Evolutionary conservation across 2,888 invertebrate genomes (phyloP).

Genomic region (Caenorhabditis sulstoni): DNA sequence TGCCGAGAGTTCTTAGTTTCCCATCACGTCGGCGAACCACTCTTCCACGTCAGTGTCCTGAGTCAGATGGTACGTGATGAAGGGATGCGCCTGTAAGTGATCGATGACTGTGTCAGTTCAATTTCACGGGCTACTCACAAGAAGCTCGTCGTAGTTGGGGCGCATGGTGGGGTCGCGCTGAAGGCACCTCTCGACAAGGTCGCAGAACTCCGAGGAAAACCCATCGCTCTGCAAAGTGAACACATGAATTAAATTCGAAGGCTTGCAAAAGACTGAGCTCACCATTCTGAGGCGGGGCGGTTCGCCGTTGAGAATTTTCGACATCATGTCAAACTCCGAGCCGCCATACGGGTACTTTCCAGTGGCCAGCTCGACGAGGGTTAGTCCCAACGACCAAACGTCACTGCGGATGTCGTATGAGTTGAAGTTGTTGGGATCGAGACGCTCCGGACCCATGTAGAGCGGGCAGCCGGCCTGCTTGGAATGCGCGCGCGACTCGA

Average conservation of each 20-base stretch:
- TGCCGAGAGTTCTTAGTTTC: background rate
- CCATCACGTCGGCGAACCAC: slow-evolving; percentile 62
- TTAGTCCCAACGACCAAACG: slow-evolving; percentile 96
- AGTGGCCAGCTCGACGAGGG: slow-evolving; percentile 91
- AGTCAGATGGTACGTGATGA: slow-evolving; percentile 30
- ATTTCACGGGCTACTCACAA: slow-evolving; percentile 60
- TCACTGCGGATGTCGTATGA: slow-evolving; percentile 98
- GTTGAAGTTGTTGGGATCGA: slow-evolving; percentile 53
- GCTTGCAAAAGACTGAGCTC: too few relatives aligned
- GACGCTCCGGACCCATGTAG: slow-evolving; percentile 89
- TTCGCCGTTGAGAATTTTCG: slow-evolving; percentile 88
- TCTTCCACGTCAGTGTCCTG: slow-evolving; percentile 57
- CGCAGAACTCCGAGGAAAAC: slow-evolving; percentile 68
- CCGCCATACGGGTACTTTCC: slow-evolving; percentile 87
- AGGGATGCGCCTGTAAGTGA: slow-evolving; percentile 30
- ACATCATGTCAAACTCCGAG: slow-evolving; percentile 93
- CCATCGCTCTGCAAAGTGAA: slow-evolving; percentile 3
- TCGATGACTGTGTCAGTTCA: background rate
- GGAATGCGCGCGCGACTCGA: slow-evolving; percentile 87
- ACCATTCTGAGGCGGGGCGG: slow-evolving; percentile 79
- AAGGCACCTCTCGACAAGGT: slow-evolving; percentile 75
- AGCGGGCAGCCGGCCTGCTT: slow-evolving; percentile 94
- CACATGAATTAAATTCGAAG: too few relatives aligned
- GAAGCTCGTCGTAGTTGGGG: slow-evolving; percentile 76
- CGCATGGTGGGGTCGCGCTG: slow-evolving; percentile 71